Evolutionary conservation across 2,888 invertebrate species (phyloP).

Genomic region (Callyntrura sp.): DNA sequence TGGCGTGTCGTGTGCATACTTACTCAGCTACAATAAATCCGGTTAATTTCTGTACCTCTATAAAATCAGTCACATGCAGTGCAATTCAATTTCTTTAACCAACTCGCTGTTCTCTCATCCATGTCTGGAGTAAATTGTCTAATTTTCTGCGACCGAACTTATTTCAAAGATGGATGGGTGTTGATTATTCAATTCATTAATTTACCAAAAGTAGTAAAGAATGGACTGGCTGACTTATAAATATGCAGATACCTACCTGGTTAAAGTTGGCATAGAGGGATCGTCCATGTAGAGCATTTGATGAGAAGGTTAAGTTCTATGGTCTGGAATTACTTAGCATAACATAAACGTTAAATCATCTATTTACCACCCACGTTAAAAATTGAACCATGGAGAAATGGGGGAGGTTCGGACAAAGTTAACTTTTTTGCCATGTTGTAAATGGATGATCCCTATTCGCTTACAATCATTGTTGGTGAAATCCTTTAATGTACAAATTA

Average conservation of each 20-base stretch:
- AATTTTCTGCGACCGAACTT: constrained; percentile 50
- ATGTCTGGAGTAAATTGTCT: constrained; percentile 71
- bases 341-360: too few relatives aligned
- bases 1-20: neutral
- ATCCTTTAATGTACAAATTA: neutral
- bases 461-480: neutral
- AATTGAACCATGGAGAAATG: too few relatives aligned
- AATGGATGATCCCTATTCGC: too few relatives aligned
- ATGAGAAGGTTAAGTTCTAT: too few relatives aligned
- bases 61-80: constrained; percentile 55
- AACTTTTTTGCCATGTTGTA: constrained; percentile 1
- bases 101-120: constrained; percentile 60
- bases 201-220: constrained; percentile 29
- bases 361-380: too few relatives aligned
- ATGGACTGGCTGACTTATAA: neutral
- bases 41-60: constrained; percentile 52
- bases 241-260: neutral
- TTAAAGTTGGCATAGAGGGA: too few relatives aligned
- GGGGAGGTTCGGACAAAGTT: too few relatives aligned
- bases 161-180: constrained; percentile 50
- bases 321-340: too few relatives aligned
- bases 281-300: too few relatives aligned
- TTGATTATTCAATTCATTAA: constrained; percentile 71
- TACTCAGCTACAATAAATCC: constrained; percentile 50
- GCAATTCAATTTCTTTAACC: constrained; percentile 43